A percentile compares a stretch with the other conserved stretches of the same genome.
These are phyloP conservation scores for Manis crassicaudata DNA, from an alignment of 2,797 vertebrate species.

Conservation along the genomic window DNA sequence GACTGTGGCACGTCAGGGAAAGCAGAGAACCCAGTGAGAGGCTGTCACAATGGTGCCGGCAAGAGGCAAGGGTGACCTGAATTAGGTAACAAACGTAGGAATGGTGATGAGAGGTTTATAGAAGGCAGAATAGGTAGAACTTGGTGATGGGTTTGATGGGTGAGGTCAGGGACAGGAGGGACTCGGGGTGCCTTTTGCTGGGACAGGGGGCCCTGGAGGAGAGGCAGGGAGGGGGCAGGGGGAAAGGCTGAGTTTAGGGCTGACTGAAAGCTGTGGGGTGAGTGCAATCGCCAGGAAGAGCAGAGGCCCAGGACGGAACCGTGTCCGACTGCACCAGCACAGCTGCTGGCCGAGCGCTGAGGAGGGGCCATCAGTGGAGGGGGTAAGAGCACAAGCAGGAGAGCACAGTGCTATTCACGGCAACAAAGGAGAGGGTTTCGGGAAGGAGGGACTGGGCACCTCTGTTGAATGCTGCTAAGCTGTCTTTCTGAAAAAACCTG, in stretches of 20 bases:
- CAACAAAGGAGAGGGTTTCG: neutral
- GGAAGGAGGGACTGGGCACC: neutral
- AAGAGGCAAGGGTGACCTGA: neutral
- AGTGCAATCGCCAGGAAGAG: neutral
- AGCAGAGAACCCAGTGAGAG: neutral
- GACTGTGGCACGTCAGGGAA: neutral
- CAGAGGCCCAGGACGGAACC: neutral
- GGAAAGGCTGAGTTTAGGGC: neutral
- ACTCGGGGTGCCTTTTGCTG: neutral
- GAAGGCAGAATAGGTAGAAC: neutral
- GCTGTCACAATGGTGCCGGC: neutral
- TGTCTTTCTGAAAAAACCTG: neutral
- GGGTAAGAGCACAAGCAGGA: neutral
- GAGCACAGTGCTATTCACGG: neutral
- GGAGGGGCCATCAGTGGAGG: neutral
- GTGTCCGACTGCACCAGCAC: fast-evolving
- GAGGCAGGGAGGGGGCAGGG: neutral
- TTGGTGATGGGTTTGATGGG: neutral
- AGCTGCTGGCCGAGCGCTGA: neutral
- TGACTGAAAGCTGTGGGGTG: no score
- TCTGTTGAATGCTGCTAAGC: neutral
- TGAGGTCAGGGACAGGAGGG: neutral
- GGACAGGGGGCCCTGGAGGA: neutral
- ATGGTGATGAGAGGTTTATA: neutral
- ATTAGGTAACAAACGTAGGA: neutral